phyloP scores from a whole-genome alignment of 30 jellyfish, hydroid and myxozoan species.

The Aurelia aurita region DNA sequence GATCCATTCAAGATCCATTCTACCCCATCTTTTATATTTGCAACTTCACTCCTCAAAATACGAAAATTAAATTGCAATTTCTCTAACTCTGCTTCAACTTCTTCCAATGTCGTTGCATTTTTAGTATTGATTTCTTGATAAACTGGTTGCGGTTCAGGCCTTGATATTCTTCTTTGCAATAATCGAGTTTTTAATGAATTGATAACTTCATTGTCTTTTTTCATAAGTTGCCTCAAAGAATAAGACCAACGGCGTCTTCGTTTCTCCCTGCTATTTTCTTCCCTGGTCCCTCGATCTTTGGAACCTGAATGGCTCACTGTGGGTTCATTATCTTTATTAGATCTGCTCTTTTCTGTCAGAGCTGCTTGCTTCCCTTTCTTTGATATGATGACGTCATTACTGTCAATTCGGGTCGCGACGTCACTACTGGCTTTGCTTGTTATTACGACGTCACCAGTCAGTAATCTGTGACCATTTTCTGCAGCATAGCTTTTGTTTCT shows the following conservation, averaged over 20 bases:
- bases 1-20: not conserved
- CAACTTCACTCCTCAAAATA: constrained; percentile 7
- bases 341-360: too few species aligned
- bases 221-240: constrained; percentile 40
- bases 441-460: too few species aligned
- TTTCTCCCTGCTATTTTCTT: not conserved
- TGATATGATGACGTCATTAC: too few species aligned
- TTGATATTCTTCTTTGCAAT: not conserved
- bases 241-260: constrained; percentile 25
- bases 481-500: too few species aligned
- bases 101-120: not conserved
- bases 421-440: too few species aligned
- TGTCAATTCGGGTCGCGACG: too few species aligned
- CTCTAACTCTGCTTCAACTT: constrained; percentile 15
- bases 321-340: not conserved
- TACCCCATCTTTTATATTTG: not conserved
- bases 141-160: too few species aligned
- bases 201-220: constrained; percentile 8
- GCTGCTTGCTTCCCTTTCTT: too few species aligned
- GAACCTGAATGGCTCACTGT: too few species aligned
- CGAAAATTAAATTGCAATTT: constrained; percentile 19
- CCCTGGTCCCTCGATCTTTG: not conserved
- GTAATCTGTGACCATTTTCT: too few species aligned
- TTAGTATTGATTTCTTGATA: too few species aligned
- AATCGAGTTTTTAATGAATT: not conserved